Evolutionary conservation across 2,797 vertebrate genomes (phyloP).

Genomic region (Sebastolobus altivelis): DNA sequence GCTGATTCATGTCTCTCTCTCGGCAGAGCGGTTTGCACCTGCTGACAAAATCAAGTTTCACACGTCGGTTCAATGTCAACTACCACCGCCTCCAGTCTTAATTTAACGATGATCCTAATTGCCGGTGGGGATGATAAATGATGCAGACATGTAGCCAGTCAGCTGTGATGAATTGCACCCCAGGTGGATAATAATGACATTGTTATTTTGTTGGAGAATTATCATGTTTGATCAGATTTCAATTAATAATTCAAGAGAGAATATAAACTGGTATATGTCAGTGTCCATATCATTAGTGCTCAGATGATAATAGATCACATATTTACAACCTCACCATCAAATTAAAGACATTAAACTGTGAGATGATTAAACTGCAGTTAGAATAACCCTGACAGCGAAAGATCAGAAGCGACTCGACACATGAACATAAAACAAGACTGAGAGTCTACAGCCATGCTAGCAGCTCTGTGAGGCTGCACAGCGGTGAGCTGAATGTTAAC

Average conservation of each 20-base stretch:
- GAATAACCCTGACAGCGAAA: neutral
- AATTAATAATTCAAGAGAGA: conserved; percentile 22
- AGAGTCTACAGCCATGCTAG: neutral
- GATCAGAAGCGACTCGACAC: neutral
- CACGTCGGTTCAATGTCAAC: conserved; percentile 53
- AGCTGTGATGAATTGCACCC: conserved; percentile 21
- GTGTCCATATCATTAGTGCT: neutral
- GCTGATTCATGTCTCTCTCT: conserved; percentile 70
- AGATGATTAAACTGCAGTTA: neutral
- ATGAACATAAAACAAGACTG: neutral
- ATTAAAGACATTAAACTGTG: neutral
- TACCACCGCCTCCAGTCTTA: conserved; percentile 18
- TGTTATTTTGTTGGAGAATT: neutral
- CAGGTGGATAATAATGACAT: conserved; percentile 19
- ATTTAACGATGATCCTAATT: conserved; percentile 45
- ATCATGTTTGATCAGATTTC: conserved; percentile 1
- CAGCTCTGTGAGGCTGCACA: neutral
- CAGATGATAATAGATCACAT: neutral
- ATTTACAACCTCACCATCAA: neutral
- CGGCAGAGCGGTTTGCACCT: conserved; percentile 53
- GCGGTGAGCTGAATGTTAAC: neutral
- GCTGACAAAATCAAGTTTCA: conserved; percentile 64
- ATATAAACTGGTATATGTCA: neutral
- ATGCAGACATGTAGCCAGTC: conserved; percentile 33
- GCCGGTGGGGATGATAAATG: conserved; percentile 39